A percentile compares a stretch with the other conserved stretches of the same genome.
These are phyloP conservation scores for Peucedramus taeniatus DNA, from an alignment of 2,113 vertebrate species.

Conservation along the genomic window DNA sequence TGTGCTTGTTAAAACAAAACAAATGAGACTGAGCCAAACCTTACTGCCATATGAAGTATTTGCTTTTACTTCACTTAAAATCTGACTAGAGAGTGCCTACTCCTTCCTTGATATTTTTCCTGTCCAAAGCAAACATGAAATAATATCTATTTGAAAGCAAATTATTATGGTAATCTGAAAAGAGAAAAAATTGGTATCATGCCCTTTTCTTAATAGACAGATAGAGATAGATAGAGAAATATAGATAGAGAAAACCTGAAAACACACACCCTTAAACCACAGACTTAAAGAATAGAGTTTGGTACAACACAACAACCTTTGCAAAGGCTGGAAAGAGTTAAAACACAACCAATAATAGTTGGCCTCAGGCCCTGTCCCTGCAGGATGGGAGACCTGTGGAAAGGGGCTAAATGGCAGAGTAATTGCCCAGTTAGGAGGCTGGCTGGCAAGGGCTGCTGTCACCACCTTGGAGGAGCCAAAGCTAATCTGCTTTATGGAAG, in stretches of 20 bases:
- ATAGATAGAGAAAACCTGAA: neutral
- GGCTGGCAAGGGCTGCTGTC: neutral
- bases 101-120: neutral
- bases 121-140: neutral
- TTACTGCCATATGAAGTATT: neutral
- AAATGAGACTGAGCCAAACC: neutral
- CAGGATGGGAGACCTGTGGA: neutral
- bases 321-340: neutral
- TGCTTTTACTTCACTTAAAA: neutral
- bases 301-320: neutral
- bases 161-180: neutral
- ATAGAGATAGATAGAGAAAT: neutral
- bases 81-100: neutral
- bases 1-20: neutral
- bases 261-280: neutral
- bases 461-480: neutral
- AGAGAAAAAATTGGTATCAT: neutral
- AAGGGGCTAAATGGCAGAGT: neutral
- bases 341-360: neutral
- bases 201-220: neutral
- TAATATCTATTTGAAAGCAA: neutral
- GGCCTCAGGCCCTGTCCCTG: neutral
- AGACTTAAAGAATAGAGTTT: neutral
- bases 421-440: neutral
- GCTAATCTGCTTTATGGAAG: neutral